These are phyloP conservation scores for Ardeotis arabs DNA, from an alignment of 2,113 vertebrate species.

Conservation along the genomic window DNA sequence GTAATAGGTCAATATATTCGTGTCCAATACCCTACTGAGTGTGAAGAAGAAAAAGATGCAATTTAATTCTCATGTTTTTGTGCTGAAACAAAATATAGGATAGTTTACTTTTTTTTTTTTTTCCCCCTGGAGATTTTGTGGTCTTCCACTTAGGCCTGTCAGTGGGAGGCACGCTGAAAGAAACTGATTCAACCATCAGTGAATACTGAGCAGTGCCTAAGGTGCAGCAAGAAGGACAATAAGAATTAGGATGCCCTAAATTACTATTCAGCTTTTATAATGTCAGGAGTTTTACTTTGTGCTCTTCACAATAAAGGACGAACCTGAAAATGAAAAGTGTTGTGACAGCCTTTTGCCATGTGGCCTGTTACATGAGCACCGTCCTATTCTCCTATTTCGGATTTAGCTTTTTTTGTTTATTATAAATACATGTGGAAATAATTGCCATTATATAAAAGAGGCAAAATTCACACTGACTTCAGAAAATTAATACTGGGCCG, in stretches of 20 bases:
- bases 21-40: neutral
- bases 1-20: constrained; percentile 26
- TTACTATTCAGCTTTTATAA: neutral
- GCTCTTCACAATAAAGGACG: constrained; percentile 14
- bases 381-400: neutral
- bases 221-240: constrained; percentile 1
- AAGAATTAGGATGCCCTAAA: neutral
- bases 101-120: neutral
- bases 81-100: constrained; percentile 4
- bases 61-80: constrained; percentile 20
- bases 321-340: neutral
- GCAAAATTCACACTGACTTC: constrained; percentile 21
- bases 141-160: constrained; percentile 24
- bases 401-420: neutral
- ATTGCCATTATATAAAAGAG: constrained; percentile 52
- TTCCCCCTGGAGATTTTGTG: neutral
- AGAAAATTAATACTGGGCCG: constrained; percentile 29
- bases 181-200: neutral
- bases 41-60: constrained; percentile 32
- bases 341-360: neutral
- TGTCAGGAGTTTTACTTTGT: constrained; percentile 26
- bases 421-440: constrained; percentile 39
- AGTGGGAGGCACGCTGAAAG: neutral
- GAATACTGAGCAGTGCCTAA: constrained; percentile 25
- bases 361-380: neutral